Percentiles rank a stretch among this genome's conserved stretches.
These are phyloP conservation scores for Jacana jacana DNA, from an alignment of 2,113 vertebrate genomes.

Conservation along the genomic window DNA sequence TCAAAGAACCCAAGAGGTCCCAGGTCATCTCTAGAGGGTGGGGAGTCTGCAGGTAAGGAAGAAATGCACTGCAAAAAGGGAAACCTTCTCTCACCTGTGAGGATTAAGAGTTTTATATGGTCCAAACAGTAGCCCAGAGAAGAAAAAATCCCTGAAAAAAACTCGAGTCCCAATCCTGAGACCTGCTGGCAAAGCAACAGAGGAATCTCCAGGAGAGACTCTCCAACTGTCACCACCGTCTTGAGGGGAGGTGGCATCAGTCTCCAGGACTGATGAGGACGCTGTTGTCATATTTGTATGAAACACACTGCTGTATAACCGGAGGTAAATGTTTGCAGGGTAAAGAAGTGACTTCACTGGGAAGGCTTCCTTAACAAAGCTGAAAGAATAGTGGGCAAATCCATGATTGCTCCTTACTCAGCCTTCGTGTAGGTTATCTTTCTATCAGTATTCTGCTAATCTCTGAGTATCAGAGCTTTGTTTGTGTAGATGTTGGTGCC, in stretches of 20 bases:
- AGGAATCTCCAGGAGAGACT: not conserved
- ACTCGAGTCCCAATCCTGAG: not conserved
- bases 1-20: not conserved
- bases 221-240: not conserved
- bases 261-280: not conserved
- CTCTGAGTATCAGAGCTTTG: not conserved
- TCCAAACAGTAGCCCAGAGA: not conserved
- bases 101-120: not conserved
- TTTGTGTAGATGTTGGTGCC: not conserved
- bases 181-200: not conserved
- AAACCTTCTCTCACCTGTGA: not conserved
- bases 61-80: not conserved
- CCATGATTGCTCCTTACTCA: not conserved
- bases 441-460: not conserved
- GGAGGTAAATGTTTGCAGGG: not conserved
- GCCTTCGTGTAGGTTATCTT: not conserved
- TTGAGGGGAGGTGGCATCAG: not conserved
- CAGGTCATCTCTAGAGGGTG: not conserved
- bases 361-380: not conserved
- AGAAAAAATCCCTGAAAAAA: not conserved
- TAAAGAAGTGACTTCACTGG: constrained; percentile 34
- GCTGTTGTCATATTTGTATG: not conserved
- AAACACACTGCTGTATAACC: not conserved
- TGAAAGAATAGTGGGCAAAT: not conserved
- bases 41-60: not conserved